Base-by-base conservation (phyloP, 2,888 invertebrate species). In the Dryobotodes eremita region DNA sequence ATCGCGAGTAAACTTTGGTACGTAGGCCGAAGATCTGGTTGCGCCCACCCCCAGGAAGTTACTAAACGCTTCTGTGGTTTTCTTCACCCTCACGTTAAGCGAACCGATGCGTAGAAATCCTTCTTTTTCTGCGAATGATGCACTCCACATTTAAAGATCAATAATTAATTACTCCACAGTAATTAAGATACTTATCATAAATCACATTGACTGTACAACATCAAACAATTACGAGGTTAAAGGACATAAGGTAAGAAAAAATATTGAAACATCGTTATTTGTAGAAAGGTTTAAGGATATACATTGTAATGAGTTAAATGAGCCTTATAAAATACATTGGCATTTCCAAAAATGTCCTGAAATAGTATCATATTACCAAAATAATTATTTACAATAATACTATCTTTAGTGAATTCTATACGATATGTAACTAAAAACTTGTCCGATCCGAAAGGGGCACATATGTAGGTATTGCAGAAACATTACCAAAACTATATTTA, bases 21-120 rank as follows among this genome's bases (percentile, higher is more conserved):
- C 90, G 78, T 97, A 97, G 84, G 97, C 97, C 4, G 96, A 95
- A 0, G 95, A 96, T 59, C 96, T 94, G 62, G 97, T 97, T 71
- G 97, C 97, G 75, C 98, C 98, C 89, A 98, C 98, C 84, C 98
- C 99, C 89, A 99, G 97, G 94, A 99, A 98, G 94, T 98, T 98
- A 96, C 98, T 99, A 96, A 99, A 98, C 36, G 99, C 99, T 94
- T 99, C 99, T 79, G 99, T 99, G 70, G 99, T 99, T 95, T 98
- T 98, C 97, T 99, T 99, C 90, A 99, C 99, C 92, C 99, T 98
- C 70, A 99, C 99, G 96, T 99, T 99, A 94, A 99, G 96, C 36
- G 99, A 99, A 90, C 99, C 99, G 96, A 99, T 99, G 92, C 99
- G 98, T 88, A 99, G 98, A 96, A 99, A 99, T 89, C 98, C 98